Evolutionary conservation across 2,797 vertebrate genomes (phyloP), one percentile per base, ranked within the genome.

Genomic region (Bovichtus variegatus): DNA sequence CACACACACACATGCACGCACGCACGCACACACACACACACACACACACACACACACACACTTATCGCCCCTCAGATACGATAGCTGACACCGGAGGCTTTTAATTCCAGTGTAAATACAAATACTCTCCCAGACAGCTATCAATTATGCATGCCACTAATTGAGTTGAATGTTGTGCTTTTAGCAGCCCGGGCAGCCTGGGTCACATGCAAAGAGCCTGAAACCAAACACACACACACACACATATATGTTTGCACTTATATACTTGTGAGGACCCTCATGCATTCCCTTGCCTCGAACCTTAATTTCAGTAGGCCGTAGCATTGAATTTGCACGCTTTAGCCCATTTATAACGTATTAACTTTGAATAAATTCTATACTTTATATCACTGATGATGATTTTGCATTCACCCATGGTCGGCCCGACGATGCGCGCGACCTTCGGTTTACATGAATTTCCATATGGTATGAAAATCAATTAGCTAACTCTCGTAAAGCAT

Each of bases 21-120:
- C 47, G 31, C 34, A 34, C 71, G 59, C 36, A 43, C 67, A 43
- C 40, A 50, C 55, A 41, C 62, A 65, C 53, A 44, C 51, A 40
- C 40, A 23, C 62, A 61, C 58, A 25, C 41, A 51, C 57, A 41
- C 64, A 69, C 38, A 54, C 57, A 34, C 74, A 76, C 87, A 55
- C 81, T 60, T 54, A 64, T 72, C 49, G 25, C 55, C 87, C 74
- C 83, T 87, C 79, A 80, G 81, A 89, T 88, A 89, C 25, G 93
- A 91, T 78, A 95, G 84, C 78, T 83, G 94, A 95, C 94, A 95
- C 94, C 94, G 90, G 94, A 94, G 94, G 93, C 95, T 95, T 95
- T 95, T 95, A 95, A 96, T 95, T 95, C 91, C 89, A 94, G 92
- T 95, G 93, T 95, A 95, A 95, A 95, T 92, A 95, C 93, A 95